Conservation (phyloP, 2,113 vertebrate genomes). For the Edolisoma coerulescens region DNA sequence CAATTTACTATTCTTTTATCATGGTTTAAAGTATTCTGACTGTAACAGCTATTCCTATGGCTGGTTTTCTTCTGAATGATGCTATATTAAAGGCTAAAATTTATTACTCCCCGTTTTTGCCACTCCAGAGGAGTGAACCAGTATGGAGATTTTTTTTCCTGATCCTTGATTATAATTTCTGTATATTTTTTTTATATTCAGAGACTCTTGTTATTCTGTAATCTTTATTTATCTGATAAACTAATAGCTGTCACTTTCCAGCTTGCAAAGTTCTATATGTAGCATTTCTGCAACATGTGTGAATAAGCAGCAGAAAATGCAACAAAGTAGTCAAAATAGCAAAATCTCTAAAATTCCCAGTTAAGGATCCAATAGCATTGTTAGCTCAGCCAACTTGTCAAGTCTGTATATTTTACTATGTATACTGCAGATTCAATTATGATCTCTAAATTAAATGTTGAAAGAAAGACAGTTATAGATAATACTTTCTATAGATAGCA, state of each 20-base stretch:
- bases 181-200: not conserved
- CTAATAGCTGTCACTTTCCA: not conserved
- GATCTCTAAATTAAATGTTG: not conserved
- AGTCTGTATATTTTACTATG: not conserved
- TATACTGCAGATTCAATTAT: not conserved
- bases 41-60: not conserved
- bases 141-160: not conserved
- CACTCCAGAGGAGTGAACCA: not conserved
- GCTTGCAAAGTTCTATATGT: not conserved
- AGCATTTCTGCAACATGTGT: not conserved
- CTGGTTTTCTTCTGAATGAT: not conserved
- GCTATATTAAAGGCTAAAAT: not conserved
- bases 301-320: not conserved
- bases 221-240: not conserved
- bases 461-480: not conserved
- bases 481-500: slow-evolving; percentile 19
- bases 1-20: slow-evolving; percentile 2
- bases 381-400: not conserved
- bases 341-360: not conserved
- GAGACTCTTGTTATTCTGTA: not conserved
- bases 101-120: not conserved
- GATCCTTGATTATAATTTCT: not conserved
- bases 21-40: not conserved
- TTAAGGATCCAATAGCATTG: not conserved
- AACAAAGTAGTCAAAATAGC: not conserved